Conservation (phyloP, 2,888 invertebrate species). For the Dascillus cervinus region DNA sequence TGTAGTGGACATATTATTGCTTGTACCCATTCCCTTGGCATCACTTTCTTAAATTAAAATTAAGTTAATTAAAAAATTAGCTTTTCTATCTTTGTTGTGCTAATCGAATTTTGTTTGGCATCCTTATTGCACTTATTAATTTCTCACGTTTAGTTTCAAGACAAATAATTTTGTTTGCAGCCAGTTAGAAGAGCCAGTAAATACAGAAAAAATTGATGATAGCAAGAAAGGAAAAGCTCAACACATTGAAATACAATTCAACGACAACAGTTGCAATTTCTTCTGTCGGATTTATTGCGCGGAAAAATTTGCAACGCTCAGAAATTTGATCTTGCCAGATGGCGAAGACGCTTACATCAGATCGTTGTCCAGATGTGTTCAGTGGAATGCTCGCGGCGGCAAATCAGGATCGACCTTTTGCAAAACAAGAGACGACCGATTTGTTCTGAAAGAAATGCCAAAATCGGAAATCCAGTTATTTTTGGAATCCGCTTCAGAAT, state of each 20-base stretch:
- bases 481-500: slow-evolving; percentile 88
- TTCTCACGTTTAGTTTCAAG: no score
- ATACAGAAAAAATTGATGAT: slow-evolving; percentile 29
- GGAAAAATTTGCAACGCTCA: slow-evolving; percentile 78
- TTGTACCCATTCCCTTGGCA: no score
- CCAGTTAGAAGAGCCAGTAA: slow-evolving; percentile 19
- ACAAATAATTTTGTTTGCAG: slow-evolving; percentile 8
- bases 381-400: slow-evolving; percentile 93
- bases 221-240: slow-evolving; percentile 34
- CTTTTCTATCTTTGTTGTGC: no score
- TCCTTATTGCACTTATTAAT: slow-evolving; percentile 3
- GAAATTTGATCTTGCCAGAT: slow-evolving; percentile 42
- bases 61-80: no score
- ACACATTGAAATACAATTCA: slow-evolving; percentile 52
- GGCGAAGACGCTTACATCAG: slow-evolving; percentile 74
- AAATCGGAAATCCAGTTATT: slow-evolving; percentile 87
- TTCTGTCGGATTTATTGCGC: slow-evolving; percentile 89
- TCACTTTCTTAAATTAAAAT: no score
- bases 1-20: no score
- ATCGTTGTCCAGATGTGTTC: slow-evolving; percentile 75
- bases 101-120: no score
- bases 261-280: slow-evolving; percentile 68
- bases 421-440: slow-evolving; percentile 89
- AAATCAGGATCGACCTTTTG: slow-evolving; percentile 96
- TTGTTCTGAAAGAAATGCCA: slow-evolving; percentile 93